Evolutionary conservation across 1,140 invertebrate species (phyloP), one percentile per base, ranked within the genome.

Genomic region (Homalodisca vitripennis): DNA sequence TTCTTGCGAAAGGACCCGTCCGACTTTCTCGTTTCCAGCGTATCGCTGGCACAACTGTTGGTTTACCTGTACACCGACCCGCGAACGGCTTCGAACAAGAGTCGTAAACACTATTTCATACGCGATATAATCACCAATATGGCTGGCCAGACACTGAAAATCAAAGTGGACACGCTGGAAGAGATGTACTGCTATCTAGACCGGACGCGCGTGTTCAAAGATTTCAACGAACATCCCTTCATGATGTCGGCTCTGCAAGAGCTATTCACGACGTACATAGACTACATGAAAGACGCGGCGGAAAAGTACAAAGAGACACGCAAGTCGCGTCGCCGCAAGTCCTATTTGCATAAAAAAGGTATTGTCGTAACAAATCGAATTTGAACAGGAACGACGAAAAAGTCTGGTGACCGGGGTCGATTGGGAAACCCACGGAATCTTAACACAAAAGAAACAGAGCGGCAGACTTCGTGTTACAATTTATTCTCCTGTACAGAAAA

Each of bases 11-110:
- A 20, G 6, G 48, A 51, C n/a, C 48, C 48, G 2, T 14, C 48
- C 3, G 2, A 3, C n/a, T 20, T 51, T 14, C n/a, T 51, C 14
- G n/a, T n/a, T 6, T 51, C 48, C 14, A 51, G 48, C 48, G 22
- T 51, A 14, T 20, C 14, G 17, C 3, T 51, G 3, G 3, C n/a
- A 3, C 48, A 51, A 22, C 48, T 51, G 3, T 51, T 14, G 14
- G 48, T 51, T n/a, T 51, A 51, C 48, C 48, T 51, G 3, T 10
- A 51, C 48, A 51, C 48, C 3, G n/a, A 51, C 48, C 17, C 48
- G 48, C 6, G 48, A 51, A 14, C 17, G n/a, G 48, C 48, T 14
- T 3, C n/a, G 48, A 3, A 6, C 3, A 14, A 51, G 3, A 51
- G n/a, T n/a, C 3, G n/a, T 3, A 14, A 22, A 3, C 48, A 51